Evolutionary conservation across 1,140 invertebrate genomes (phyloP).

Genomic region (Lordiphosa mommai): DNA sequence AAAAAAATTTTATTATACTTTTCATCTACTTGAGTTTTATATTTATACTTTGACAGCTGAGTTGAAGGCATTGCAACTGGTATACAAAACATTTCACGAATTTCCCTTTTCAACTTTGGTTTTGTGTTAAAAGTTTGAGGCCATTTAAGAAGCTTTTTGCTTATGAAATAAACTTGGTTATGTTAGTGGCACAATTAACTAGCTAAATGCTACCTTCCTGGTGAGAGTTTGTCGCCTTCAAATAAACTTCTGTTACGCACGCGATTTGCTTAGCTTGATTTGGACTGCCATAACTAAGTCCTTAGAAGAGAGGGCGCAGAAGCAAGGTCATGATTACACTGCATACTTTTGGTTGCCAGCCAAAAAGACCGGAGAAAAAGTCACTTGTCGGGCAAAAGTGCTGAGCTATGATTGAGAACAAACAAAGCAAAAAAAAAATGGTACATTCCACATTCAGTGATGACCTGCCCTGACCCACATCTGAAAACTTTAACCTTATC

Average conservation of each 20-base stretch:
- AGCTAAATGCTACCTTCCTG: constrained; percentile 23
- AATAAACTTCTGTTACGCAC: constrained; percentile 37
- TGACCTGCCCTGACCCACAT: constrained; percentile 28
- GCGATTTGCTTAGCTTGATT: constrained; percentile 17
- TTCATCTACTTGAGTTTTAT: constrained; percentile 26
- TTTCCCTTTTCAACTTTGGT: not conserved
- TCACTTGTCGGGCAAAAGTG: no score
- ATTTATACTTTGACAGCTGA: constrained; percentile 1
- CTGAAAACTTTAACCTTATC: constrained; percentile 31
- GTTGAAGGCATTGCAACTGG: not conserved
- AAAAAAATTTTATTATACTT: constrained; percentile 37
- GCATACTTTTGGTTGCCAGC: constrained; percentile 20
- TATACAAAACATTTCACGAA: no score
- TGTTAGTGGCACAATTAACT: constrained; percentile 36
- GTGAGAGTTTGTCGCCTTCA: not conserved
- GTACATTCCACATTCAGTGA: no score
- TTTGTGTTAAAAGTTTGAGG: no score
- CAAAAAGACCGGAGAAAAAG: no score
- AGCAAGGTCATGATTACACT: constrained; percentile 33
- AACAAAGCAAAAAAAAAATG: constrained; percentile 6
- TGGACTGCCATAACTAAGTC: no score
- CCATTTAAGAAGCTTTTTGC: no score
- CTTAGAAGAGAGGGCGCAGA: no score
- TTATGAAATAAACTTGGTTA: constrained; percentile 18
- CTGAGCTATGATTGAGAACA: not conserved